phyloP scores from a whole-genome alignment of 2,113 vertebrate species.

The Gobio gobio region DNA sequence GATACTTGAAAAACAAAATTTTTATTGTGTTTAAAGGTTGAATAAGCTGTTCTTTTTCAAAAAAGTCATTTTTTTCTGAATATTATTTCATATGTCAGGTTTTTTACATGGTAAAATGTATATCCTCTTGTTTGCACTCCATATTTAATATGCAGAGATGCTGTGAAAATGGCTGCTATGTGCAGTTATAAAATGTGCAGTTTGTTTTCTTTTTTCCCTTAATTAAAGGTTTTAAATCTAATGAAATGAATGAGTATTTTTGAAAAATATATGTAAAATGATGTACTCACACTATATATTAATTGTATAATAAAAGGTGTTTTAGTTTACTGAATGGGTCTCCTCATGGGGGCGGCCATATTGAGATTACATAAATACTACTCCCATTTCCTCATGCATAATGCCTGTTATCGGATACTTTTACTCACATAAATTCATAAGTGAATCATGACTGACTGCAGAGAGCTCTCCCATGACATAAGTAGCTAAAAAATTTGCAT shows the following conservation, averaged over 20 bases:
- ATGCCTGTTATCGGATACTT: neutral
- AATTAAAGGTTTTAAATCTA: no score
- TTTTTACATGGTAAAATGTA: no score
- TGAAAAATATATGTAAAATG: neutral
- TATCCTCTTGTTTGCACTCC: no score
- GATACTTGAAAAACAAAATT: no score
- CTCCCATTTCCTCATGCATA: neutral
- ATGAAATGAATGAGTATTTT: neutral
- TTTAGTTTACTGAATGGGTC: neutral
- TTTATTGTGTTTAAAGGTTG: no score
- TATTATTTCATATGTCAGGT: no score
- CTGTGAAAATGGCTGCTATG: neutral
- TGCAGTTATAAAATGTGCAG: no score
- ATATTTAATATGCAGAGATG: neutral
- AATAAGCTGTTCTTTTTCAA: no score
- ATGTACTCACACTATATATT: neutral
- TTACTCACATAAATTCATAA: neutral
- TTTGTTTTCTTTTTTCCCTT: neutral
- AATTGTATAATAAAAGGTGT: neutral
- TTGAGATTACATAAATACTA: constrained; percentile 2
- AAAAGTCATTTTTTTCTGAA: no score
- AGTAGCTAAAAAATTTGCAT: no score
- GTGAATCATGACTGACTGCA: neutral
- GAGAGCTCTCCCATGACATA: neutral
- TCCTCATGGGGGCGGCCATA: neutral